These are phyloP conservation scores for Heloderma charlesbogerti DNA, from an alignment of 2,113 vertebrate species.

Conservation along the genomic window DNA sequence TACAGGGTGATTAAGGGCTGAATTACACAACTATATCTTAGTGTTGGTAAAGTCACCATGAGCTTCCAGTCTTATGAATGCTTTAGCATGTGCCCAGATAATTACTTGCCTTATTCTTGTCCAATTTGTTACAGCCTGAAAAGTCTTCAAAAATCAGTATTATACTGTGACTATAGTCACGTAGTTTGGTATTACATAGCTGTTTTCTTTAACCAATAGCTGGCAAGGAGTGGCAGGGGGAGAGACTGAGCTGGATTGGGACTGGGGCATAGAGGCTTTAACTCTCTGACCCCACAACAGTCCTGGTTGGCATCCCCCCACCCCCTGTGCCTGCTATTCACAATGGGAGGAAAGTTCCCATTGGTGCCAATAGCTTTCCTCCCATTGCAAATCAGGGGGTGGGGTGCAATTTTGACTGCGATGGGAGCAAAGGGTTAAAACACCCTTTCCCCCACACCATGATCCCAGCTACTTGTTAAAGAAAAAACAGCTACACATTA, in stretches of 20 bases:
- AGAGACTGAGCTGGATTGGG: background rate
- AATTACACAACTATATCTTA: background rate
- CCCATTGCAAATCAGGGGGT: background rate
- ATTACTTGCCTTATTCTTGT: background rate
- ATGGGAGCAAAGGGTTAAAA: background rate
- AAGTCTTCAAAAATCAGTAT: background rate
- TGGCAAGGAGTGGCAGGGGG: too few species aligned
- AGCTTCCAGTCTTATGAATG: background rate
- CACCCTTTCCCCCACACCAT: background rate
- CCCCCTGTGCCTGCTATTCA: background rate
- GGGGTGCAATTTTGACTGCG: too few species aligned
- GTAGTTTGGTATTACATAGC: background rate
- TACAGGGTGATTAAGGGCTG: background rate
- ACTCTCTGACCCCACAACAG: background rate
- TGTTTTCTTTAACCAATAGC: background rate
- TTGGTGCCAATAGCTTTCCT: background rate
- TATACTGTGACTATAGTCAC: background rate
- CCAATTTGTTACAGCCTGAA: background rate
- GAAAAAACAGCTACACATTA: background rate
- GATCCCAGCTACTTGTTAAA: background rate
- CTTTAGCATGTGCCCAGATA: background rate
- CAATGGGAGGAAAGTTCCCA: background rate
- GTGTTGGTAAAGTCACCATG: background rate
- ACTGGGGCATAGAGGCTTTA: background rate
- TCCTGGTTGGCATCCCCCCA: background rate